A percentile compares a stretch with the other conserved stretches of the same genome.
Evolutionary conservation across 2,113 vertebrate species (phyloP).

Genomic region (Oceanites oceanicus): DNA sequence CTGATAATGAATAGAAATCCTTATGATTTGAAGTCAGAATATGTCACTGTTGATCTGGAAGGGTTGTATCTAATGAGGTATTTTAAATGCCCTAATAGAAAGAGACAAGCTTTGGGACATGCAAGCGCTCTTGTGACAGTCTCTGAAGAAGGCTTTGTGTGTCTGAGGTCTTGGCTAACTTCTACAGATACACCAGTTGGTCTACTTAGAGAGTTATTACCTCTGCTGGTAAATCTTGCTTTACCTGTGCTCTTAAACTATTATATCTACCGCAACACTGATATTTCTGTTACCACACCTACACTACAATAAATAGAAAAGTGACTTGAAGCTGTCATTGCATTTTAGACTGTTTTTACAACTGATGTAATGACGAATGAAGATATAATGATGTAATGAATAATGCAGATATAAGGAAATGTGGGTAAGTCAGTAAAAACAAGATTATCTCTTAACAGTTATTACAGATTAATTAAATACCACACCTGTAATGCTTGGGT

Average conservation of each 20-base stretch:
- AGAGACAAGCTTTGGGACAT: background rate
- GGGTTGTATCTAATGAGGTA: background rate
- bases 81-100: background rate
- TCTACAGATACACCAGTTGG: background rate
- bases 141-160: background rate
- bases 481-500: background rate
- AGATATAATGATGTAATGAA: background rate
- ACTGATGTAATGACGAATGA: background rate
- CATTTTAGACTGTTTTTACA: background rate
- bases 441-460: background rate
- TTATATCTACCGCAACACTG: background rate
- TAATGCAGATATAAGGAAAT: background rate
- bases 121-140: background rate
- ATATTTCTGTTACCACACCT: background rate
- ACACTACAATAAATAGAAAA: background rate
- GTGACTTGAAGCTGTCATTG: background rate
- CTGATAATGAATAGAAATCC: background rate
- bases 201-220: background rate
- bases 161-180: background rate
- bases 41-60: background rate
- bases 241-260: background rate
- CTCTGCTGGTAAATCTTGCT: background rate
- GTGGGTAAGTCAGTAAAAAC: background rate
- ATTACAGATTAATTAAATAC: background rate
- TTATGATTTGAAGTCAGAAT: background rate